Conservation (phyloP, 2,888 invertebrate genomes). For the Drosophila aldrichi region DNA sequence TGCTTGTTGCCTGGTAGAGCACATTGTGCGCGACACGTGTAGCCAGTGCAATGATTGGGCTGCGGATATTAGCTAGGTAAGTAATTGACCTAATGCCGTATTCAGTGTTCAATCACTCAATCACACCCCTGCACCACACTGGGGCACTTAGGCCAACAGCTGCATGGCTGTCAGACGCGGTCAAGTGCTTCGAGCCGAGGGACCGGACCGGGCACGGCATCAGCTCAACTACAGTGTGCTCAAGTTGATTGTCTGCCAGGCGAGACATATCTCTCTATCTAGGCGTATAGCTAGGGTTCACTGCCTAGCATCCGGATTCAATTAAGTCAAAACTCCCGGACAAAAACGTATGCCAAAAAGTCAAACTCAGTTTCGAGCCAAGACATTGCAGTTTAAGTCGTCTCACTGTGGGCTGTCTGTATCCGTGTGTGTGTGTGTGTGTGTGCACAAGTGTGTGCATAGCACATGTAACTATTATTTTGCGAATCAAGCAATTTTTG, state of each 20-base stretch:
- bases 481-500: constrained; percentile 77
- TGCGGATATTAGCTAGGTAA: constrained; percentile 47
- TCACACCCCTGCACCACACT: constrained; percentile 18
- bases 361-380: constrained; percentile 18
- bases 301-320: constrained; percentile 24
- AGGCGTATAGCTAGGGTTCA: not conserved
- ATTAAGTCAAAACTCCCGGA: constrained; percentile 8
- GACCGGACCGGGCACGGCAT: constrained; percentile 14
- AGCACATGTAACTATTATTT: constrained; percentile 55
- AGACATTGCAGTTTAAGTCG: constrained; percentile 25
- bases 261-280: constrained; percentile 1
- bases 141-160: constrained; percentile 31
- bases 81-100: constrained; percentile 29
- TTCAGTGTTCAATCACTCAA: constrained; percentile 35
- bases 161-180: constrained; percentile 59
- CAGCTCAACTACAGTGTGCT: constrained; percentile 22
- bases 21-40: not conserved
- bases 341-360: constrained; percentile 8
- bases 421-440: not conserved
- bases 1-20: not conserved
- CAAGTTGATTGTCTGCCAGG: constrained; percentile 46
- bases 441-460: constrained; percentile 27
- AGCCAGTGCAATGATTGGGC: constrained; percentile 25
- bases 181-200: constrained; percentile 47
- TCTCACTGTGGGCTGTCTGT: not conserved